A percentile compares a stretch with the other conserved stretches of the same genome.
Evolutionary conservation across 1,140 invertebrate species (phyloP).

Genomic region (Eurosta solidaginis): DNA sequence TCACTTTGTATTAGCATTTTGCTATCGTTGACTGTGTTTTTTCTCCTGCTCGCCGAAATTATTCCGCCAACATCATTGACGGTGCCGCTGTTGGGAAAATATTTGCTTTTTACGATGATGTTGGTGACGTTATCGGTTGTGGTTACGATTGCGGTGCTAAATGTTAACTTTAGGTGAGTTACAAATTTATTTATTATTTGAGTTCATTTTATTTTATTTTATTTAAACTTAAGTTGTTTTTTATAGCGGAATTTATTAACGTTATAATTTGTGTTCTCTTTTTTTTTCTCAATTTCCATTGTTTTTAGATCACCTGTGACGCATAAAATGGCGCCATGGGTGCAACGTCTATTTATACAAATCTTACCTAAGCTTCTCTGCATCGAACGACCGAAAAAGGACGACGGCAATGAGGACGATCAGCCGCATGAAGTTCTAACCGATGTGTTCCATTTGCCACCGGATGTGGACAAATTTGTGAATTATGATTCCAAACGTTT

Average conservation of each 20-base stretch:
- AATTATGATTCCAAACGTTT: constrained; percentile 68
- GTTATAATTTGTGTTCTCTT: not conserved
- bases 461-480: constrained; percentile 73
- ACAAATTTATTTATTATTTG: not conserved
- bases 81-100: constrained; percentile 96
- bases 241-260: not conserved
- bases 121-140: constrained; percentile 97
- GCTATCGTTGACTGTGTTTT: constrained; percentile 98
- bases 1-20: constrained; percentile 98
- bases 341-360: constrained; percentile 85
- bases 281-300: not conserved
- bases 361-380: constrained; percentile 84
- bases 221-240: not conserved
- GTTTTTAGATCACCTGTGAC: constrained; percentile 81
- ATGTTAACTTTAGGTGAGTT: constrained; percentile 90
- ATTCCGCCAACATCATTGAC: constrained; percentile 99
- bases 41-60: constrained; percentile 95
- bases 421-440: constrained; percentile 71
- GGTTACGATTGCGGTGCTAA: constrained; percentile 96
- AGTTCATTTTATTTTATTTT: not conserved
- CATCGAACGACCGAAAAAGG: constrained; percentile 81
- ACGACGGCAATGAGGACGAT: constrained; percentile 69
- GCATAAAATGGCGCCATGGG: constrained; percentile 92
- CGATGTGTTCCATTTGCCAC: constrained; percentile 73
- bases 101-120: constrained; percentile 99